Conservation (phyloP, 1,140 invertebrate species). For the Tetramorium alpestre region DNA sequence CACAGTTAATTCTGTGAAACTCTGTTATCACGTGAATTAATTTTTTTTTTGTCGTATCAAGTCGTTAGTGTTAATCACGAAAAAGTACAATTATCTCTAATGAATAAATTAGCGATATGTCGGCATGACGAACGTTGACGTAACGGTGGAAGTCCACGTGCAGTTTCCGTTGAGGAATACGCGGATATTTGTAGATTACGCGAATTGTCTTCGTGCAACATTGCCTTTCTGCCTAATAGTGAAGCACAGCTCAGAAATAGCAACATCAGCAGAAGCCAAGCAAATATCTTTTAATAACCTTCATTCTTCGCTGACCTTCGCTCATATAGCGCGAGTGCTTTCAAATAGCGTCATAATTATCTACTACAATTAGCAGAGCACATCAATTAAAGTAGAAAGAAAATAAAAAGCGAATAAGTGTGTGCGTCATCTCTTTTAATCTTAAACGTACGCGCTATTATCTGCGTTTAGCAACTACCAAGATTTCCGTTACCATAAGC, state of each 20-base stretch:
- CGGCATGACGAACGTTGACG: not conserved
- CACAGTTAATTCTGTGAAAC: not conserved
- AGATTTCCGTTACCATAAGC: not conserved
- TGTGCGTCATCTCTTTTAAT: not conserved
- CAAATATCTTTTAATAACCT: conserved; percentile 70
- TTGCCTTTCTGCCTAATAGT: conserved; percentile 64
- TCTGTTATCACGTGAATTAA: not conserved
- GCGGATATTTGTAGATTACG: not conserved
- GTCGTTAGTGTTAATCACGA: not conserved
- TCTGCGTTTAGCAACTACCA: not conserved
- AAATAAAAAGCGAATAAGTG: not conserved
- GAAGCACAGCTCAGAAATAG: conserved; percentile 20
- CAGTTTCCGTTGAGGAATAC: no score
- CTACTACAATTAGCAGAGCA: not conserved
- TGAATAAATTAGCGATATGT: conserved; percentile 20
- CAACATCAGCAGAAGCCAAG: conserved; percentile 60
- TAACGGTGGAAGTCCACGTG: not conserved
- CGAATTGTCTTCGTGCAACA: not conserved
- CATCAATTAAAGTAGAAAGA: not conserved
- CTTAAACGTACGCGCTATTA: not conserved
- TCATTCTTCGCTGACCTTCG: conserved; percentile 60
- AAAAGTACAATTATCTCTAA: not conserved
- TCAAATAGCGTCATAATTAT: conserved; percentile 1
- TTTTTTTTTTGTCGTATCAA: not conserved
- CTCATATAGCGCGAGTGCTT: not conserved